These are phyloP conservation scores for Larimichthys crocea DNA, from an alignment of 2,113 vertebrate species.

Conservation along the genomic window DNA sequence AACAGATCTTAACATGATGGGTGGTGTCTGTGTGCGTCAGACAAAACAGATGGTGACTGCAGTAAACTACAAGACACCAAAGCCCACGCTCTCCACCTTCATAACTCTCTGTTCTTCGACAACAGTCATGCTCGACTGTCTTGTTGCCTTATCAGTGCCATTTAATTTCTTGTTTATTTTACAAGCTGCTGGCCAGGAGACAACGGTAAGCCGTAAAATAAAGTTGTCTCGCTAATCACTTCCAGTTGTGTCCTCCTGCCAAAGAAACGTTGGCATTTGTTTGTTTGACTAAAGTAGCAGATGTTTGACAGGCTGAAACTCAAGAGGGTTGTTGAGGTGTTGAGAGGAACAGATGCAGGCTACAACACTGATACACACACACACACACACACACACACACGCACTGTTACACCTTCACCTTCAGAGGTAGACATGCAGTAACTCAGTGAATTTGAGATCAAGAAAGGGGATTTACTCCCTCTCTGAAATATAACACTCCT, in stretches of 20 bases:
- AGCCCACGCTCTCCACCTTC: constrained; percentile 18
- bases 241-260: constrained; percentile 19
- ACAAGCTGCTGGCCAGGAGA: constrained; percentile 19
- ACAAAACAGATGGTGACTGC: background rate
- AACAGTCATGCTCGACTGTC: constrained; percentile 6
- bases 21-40: background rate
- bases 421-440: background rate
- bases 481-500: constrained; percentile 54
- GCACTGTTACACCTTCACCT: background rate
- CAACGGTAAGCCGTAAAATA: constrained; percentile 36
- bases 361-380: background rate
- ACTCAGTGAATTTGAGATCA: constrained; percentile 12
- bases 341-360: background rate
- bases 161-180: constrained; percentile 46
- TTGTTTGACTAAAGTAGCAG: constrained; percentile 10
- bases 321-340: background rate
- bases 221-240: constrained; percentile 26
- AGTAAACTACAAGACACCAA: background rate
- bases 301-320: constrained; percentile 9
- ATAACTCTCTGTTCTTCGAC: constrained; percentile 6
- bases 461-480: constrained; percentile 20
- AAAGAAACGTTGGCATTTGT: constrained; percentile 21
- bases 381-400: background rate
- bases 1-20: background rate
- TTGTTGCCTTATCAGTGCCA: constrained; percentile 48